phyloP scores from a whole-genome alignment of 2,113 vertebrate species.

The Sialia sialis region DNA sequence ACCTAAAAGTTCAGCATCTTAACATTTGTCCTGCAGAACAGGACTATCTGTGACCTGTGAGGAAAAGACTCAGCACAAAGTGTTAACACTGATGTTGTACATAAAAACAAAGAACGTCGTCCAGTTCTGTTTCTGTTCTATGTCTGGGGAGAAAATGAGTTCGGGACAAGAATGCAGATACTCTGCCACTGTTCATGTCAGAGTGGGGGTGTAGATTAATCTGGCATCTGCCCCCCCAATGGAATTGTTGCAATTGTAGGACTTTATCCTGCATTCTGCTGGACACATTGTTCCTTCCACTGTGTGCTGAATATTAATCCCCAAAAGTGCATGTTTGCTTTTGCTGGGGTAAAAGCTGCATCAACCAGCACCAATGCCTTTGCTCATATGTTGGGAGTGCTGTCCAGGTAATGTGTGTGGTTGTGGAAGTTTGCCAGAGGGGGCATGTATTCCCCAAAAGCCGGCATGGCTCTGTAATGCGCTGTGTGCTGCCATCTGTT shows the following conservation, averaged over 20 bases:
- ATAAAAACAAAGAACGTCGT: conserved; percentile 13
- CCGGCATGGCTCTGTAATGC: conserved; percentile 56
- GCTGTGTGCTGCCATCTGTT: conserved; percentile 59
- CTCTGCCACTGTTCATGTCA: background rate
- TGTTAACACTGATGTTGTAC: conserved; percentile 21
- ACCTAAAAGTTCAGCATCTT: conserved; percentile 25
- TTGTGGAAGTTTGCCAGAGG: conserved; percentile 56
- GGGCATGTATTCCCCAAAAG: conserved; percentile 60
- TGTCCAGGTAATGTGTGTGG: conserved; percentile 49
- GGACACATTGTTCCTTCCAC: conserved; percentile 54
- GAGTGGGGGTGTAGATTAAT: conserved; percentile 5
- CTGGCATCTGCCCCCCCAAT: background rate
- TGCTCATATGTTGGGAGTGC: conserved; percentile 51
- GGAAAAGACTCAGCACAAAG: conserved; percentile 62
- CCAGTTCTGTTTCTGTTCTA: conserved; percentile 34
- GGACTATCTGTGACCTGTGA: conserved; percentile 40
- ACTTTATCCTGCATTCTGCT: conserved; percentile 57
- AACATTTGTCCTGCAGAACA: background rate
- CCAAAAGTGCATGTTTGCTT: conserved; percentile 62
- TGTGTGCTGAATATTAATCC: conserved; percentile 48
- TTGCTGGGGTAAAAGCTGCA: conserved; percentile 53
- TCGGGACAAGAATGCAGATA: conserved; percentile 48
- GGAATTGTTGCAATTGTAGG: conserved; percentile 36
- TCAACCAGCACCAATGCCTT: conserved; percentile 42
- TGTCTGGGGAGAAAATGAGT: conserved; percentile 56